Conservation (phyloP, 2,888 invertebrate genomes). For the Philereme transversata region DNA sequence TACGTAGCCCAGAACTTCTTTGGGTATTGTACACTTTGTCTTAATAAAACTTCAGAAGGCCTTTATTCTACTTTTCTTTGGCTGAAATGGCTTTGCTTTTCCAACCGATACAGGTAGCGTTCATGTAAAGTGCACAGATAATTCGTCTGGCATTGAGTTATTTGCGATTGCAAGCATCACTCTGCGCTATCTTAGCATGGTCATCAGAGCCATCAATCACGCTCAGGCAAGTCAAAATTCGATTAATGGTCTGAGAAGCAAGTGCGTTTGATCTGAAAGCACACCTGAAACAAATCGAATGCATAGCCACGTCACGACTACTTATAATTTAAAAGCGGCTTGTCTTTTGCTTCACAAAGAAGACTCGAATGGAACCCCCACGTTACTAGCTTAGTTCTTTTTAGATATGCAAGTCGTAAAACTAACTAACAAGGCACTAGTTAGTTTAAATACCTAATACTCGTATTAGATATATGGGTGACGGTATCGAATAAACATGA, state of each 20-base stretch:
- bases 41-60: background rate
- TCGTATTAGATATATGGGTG: no score
- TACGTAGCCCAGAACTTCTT: constrained; percentile 3
- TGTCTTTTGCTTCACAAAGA: no score
- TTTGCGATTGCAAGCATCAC: constrained; percentile 18
- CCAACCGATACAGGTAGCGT: constrained; percentile 3
- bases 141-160: constrained; percentile 22
- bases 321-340: no score
- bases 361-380: no score
- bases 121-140: constrained; percentile 15
- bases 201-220: constrained; percentile 17
- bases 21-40: background rate
- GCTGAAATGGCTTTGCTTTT: constrained; percentile 7
- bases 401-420: no score
- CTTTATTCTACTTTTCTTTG: constrained; percentile 1
- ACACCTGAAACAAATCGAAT: constrained; percentile 4
- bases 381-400: no score
- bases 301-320: background rate
- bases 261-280: constrained; percentile 10
- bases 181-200: constrained; percentile 10
- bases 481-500: no score
- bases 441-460: no score
- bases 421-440: no score
- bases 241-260: constrained; percentile 12
- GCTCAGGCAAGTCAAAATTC: constrained; percentile 14